phyloP scores from a whole-genome alignment of 2,113 vertebrate genomes.

The Tyrannus savana region DNA sequence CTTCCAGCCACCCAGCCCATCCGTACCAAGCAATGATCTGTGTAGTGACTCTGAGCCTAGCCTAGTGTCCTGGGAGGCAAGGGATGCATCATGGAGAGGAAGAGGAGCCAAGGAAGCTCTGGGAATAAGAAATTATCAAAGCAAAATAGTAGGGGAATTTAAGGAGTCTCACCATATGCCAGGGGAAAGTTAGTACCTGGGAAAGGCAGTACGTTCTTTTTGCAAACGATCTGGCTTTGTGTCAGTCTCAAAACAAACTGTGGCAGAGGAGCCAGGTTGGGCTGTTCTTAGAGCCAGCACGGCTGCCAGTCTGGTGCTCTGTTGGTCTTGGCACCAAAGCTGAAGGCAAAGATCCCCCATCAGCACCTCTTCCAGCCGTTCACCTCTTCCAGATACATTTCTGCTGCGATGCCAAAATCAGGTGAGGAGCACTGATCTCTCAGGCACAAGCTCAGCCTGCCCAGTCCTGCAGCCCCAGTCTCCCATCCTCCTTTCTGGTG shows the following conservation, averaged over 20 bases:
- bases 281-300: background rate
- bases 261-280: rapidly evolving
- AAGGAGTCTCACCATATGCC: background rate
- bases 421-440: background rate
- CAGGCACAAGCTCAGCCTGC: background rate
- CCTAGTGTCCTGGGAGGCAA: background rate
- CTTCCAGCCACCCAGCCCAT: background rate
- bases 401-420: rapidly evolving
- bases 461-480: background rate
- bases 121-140: background rate
- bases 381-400: rapidly evolving
- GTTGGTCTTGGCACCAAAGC: background rate
- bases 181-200: background rate
- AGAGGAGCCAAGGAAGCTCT: background rate
- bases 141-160: background rate
- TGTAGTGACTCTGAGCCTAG: background rate
- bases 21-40: background rate
- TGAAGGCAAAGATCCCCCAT: background rate
- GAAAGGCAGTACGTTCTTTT: background rate
- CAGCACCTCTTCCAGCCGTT: background rate
- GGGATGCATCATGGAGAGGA: background rate
- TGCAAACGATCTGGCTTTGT: background rate
- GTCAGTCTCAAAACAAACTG: background rate
- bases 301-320: background rate
- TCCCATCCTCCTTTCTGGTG: background rate